Evolutionary conservation across 2,113 vertebrate genomes (phyloP).

Genomic region (Pao palembangensis): DNA sequence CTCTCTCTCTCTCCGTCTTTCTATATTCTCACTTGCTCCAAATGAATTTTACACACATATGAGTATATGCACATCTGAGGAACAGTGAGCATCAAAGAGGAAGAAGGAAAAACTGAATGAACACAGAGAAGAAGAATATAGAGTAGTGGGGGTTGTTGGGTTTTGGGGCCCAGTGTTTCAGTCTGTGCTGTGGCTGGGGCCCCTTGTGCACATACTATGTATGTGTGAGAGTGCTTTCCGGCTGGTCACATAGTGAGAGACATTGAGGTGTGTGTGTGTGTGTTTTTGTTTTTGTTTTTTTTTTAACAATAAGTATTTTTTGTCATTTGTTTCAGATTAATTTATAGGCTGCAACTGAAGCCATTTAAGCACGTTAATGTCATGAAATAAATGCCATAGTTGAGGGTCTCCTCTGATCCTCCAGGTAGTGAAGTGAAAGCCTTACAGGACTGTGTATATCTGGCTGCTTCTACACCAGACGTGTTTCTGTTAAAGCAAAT

Average conservation of each 20-base stretch:
- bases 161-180: constrained; percentile 40
- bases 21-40: background rate
- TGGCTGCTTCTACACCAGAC: no score
- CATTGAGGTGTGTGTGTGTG: background rate
- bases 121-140: constrained; percentile 26
- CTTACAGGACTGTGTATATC: no score
- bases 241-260: background rate
- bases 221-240: constrained; percentile 4
- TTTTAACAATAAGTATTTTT: background rate
- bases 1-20: constrained; percentile 19
- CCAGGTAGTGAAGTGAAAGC: no score
- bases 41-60: constrained; percentile 15
- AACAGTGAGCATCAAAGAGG: constrained; percentile 8
- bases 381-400: no score
- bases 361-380: no score
- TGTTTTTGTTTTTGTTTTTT: background rate
- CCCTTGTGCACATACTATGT: constrained; percentile 24
- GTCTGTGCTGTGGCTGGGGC: constrained; percentile 23
- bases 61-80: background rate
- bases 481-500: no score
- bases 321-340: background rate
- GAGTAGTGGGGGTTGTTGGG: background rate
- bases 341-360: no score
- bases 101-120: constrained; percentile 14
- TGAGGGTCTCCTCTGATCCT: no score